Base-by-base conservation (phyloP, 2,888 invertebrate genomes). In the Antheraea yamamai region DNA sequence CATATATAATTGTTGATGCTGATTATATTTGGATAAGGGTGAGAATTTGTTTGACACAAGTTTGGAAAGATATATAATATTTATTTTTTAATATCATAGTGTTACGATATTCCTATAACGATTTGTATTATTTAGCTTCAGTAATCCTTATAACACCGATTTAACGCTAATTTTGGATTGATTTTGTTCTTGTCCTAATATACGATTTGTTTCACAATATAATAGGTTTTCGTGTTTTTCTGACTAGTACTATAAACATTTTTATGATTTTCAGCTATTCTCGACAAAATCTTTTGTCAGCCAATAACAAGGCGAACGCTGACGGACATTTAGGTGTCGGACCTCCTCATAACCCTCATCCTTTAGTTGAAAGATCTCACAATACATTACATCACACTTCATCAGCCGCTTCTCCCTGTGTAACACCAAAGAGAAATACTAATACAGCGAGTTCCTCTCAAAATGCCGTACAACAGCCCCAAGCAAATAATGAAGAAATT, bases 231-330 rank as follows among this genome's bases (percentile, higher is more conserved):
- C 18, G n/a, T 30, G 66, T 66, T 68, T 18, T 16, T n/a, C 26
- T 75, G 23, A 39, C 47, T 8, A 23, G 10, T 61, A 61, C 61
- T 58, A 2, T 61, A 66, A 12, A 16, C 20, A 30, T 73, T 64
- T 68, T 72, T 47, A n/a, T 72, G 6, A 23, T 39, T 68, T 77
- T 70, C 95, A 98, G 98, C 89, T 98, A 98, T 90, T 98, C 98
- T 61, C 96, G 98, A 74, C 98, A 98, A 94, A 98, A 98, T 91
- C 96, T 98, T 76, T 95, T 98, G 72, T 97, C 97, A 66, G 96
- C 96, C 75, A 96, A 92, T 85, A 96, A 96, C 86, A 98, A 98
- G 91, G 97, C 96, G 84, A 97, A 97, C 85, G 97, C 97, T 81
- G 96, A 95, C 75, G 89, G 91, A 3, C 91, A 95, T 75, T 90